These are phyloP conservation scores for Agrilus biguttatus DNA, from an alignment of 2,888 invertebrate genomes.

Conservation along the genomic window DNA sequence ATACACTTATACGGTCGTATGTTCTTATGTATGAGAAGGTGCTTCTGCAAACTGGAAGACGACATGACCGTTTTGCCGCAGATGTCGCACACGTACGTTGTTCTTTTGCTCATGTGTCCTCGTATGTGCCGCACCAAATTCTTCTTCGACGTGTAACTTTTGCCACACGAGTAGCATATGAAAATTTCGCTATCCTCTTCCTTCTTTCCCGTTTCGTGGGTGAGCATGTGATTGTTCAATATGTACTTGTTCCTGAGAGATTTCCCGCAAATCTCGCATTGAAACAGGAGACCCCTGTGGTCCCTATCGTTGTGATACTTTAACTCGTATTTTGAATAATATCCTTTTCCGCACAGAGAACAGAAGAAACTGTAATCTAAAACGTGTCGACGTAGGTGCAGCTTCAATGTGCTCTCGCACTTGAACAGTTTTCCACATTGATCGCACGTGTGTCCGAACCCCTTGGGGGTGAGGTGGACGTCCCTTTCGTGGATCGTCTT, in stretches of 20 bases:
- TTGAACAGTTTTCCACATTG: conserved; percentile 28
- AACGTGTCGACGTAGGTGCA: conserved; percentile 5
- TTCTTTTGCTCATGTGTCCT: conserved; percentile 23
- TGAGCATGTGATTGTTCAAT: conserved; percentile 7
- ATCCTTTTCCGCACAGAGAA: conserved; percentile 22
- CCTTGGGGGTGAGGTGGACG: background rate
- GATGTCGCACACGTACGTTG: conserved; percentile 23
- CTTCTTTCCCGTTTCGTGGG: conserved; percentile 5
- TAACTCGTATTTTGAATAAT: conserved; percentile 7
- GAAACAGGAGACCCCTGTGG: conserved; percentile 6
- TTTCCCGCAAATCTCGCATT: conserved; percentile 28
- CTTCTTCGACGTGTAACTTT: conserved; percentile 21
- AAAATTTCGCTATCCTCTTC: conserved; percentile 18
- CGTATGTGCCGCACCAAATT: conserved; percentile 23
- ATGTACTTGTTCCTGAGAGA: conserved; percentile 26
- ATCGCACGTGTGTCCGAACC: conserved; percentile 12
- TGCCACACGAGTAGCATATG: conserved; percentile 19
- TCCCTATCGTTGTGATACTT: conserved; percentile 11
- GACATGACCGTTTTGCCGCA: conserved; percentile 36
- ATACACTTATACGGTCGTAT: conserved; percentile 19
- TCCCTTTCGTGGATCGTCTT: conserved; percentile 1
- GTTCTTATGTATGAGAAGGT: conserved; percentile 9
- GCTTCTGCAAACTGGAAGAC: conserved; percentile 8
- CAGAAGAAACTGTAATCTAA: conserved; percentile 1
- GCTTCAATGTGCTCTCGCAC: conserved; percentile 5